A percentile compares a stretch with the other conserved stretches of the same genome.
These are phyloP conservation scores for Alectura lathami DNA, from an alignment of 2,113 vertebrate genomes.

Conservation along the genomic window DNA sequence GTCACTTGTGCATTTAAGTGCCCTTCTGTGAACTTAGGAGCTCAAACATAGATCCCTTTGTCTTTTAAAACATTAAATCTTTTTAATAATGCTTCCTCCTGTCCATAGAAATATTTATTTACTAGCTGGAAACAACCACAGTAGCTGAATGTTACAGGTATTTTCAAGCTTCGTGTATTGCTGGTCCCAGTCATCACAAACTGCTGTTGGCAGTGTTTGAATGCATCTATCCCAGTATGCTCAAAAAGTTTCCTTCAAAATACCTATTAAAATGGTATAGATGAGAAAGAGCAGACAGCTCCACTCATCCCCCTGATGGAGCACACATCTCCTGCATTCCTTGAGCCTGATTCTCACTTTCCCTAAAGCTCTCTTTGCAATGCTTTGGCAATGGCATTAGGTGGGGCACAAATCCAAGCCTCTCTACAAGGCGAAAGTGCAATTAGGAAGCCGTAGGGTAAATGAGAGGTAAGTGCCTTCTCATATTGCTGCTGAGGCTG, in stretches of 20 bases:
- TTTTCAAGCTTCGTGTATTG: neutral
- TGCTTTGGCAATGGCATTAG: conserved; percentile 10
- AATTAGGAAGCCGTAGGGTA: conserved; percentile 23
- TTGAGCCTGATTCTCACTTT: conserved; percentile 32
- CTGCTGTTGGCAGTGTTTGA: neutral
- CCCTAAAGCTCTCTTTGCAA: neutral
- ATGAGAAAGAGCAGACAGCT: neutral
- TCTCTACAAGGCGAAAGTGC: conserved; percentile 14
- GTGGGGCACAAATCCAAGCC: neutral
- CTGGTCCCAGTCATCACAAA: neutral
- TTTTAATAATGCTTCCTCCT: neutral
- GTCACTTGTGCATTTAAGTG: neutral
- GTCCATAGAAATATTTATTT: neutral
- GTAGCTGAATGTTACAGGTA: neutral
- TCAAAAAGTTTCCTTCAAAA: conserved; percentile 3
- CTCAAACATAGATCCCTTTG: neutral
- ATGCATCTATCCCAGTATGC: neutral
- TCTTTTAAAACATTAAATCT: neutral
- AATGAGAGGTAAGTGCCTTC: conserved; percentile 32
- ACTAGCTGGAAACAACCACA: neutral
- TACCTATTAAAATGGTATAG: neutral
- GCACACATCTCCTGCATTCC: conserved; percentile 33
- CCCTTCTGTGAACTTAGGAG: neutral
- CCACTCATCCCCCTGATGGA: neutral
- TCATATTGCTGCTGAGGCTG: conserved; percentile 24